phyloP scores from a whole-genome alignment of 2,113 vertebrate species.

The Eretmochelys imbricata region DNA sequence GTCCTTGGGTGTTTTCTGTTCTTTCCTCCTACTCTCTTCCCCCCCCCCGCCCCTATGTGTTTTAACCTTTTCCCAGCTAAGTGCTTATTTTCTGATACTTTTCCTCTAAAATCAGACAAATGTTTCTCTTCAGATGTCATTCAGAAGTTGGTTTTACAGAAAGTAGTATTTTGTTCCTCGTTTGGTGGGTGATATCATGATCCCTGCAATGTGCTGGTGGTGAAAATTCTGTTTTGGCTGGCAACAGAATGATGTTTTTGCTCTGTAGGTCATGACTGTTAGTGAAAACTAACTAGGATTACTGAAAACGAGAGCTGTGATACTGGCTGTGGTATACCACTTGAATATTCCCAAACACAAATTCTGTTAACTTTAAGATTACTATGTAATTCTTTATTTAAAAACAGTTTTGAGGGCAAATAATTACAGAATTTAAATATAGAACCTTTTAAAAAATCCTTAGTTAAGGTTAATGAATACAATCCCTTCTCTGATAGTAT shows the following conservation, averaged over 20 bases:
- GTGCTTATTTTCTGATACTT: background rate
- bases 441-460: background rate
- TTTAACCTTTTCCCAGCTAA: background rate
- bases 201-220: background rate
- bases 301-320: background rate
- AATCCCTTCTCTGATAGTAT: background rate
- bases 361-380: background rate
- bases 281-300: background rate
- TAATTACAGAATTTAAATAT: background rate
- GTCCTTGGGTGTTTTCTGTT: background rate
- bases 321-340: too few relatives aligned
- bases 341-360: background rate
- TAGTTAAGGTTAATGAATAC: rapidly evolving
- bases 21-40: rapidly evolving
- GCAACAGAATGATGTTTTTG: background rate
- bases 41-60: too few relatives aligned
- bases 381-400: rapidly evolving
- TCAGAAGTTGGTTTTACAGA: background rate
- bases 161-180: background rate
- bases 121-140: background rate
- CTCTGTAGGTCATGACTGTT: background rate
- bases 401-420: background rate
- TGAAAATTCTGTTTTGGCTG: background rate
- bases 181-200: background rate
- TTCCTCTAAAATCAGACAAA: rapidly evolving